Conservation (phyloP, 2,797 vertebrate genomes). For the Ataeniobius toweri region DNA sequence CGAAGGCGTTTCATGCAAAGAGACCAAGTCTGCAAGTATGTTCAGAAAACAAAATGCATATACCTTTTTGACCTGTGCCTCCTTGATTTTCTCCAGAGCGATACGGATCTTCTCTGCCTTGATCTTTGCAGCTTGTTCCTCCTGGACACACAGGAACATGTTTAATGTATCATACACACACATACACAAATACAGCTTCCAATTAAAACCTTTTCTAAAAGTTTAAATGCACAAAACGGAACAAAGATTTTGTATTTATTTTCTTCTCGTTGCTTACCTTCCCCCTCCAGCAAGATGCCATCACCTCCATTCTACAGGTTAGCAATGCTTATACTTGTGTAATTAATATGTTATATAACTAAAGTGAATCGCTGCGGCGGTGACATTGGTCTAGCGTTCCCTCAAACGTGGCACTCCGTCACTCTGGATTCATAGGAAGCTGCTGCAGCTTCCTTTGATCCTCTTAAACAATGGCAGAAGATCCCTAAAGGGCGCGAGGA, state of each 20-base stretch:
- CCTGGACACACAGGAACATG: slow-evolving; percentile 72
- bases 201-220: slow-evolving; percentile 36
- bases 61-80: slow-evolving; percentile 98
- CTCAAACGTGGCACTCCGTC: slow-evolving; percentile 52
- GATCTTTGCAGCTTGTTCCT: slow-evolving; percentile 95
- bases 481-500: slow-evolving; percentile 55
- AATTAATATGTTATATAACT: slow-evolving; percentile 10
- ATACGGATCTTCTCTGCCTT: slow-evolving; percentile 97
- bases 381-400: slow-evolving; percentile 14
- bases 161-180: slow-evolving; percentile 34
- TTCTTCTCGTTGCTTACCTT: slow-evolving; percentile 67
- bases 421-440: slow-evolving; percentile 47
- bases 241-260: not conserved
- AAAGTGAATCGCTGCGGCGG: not conserved
- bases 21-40: not conserved
- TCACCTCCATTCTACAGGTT: slow-evolving; percentile 72
- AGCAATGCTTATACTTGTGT: slow-evolving; percentile 16
- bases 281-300: slow-evolving; percentile 83
- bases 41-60: not conserved
- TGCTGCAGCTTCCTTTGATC: slow-evolving; percentile 61
- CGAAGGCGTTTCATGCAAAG: not conserved
- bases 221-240: slow-evolving; percentile 20
- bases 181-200: slow-evolving; percentile 25
- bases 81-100: slow-evolving; percentile 97
- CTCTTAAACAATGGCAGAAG: slow-evolving; percentile 56